Evolutionary conservation across 2,797 vertebrate species (phyloP), one percentile per base, ranked within the genome.

Genomic region (Glyptemys insculpta): DNA sequence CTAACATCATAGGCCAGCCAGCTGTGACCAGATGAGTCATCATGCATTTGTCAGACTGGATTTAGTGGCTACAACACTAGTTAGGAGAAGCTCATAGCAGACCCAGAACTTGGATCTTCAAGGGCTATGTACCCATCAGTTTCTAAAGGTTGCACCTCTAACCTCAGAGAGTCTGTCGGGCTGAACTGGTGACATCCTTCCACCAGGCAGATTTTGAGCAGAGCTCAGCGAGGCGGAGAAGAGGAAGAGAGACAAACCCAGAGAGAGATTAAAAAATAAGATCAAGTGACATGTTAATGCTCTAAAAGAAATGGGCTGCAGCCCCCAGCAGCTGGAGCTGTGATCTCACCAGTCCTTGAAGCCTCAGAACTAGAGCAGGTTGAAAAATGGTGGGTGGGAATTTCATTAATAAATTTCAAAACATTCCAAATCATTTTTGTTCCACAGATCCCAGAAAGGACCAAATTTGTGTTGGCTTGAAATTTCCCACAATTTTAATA

Each of bases 21-120:
- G 83, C 89, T 93, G 94, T 81, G 79, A 81, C 50, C 91, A 94
- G 86, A 83, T 74, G 96, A 83, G 91, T 93, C 83, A 62, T 41
- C 53, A 62, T 19, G 16, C 92, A 91, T 80, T 91, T 91, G 91
- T 49, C 50, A 34, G 91, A 83, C 74, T 31, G 80, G 79, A 1
- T 86, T 49, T 10, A 31, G 81, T 19, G 59, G 41, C 62, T 88
- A 53, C 85, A 49, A 79, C 25, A 8, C 82, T 37, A 21, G 29
- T 50, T 27, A 72, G 23, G 12, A 76, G 84, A 1, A 37, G 49
- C 78, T 80, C 81, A 4, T 4, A 15, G 29, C 29, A 82, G 34
- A 47, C 47, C 0, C 1, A 21, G 56, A 47, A 89, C 81, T 37
- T 19, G 6, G 44, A 50, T 49, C 0, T 2, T 0, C n/a, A 83